Conservation (phyloP, 2,797 vertebrate genomes). For the Muraenolepis orangiensis region DNA sequence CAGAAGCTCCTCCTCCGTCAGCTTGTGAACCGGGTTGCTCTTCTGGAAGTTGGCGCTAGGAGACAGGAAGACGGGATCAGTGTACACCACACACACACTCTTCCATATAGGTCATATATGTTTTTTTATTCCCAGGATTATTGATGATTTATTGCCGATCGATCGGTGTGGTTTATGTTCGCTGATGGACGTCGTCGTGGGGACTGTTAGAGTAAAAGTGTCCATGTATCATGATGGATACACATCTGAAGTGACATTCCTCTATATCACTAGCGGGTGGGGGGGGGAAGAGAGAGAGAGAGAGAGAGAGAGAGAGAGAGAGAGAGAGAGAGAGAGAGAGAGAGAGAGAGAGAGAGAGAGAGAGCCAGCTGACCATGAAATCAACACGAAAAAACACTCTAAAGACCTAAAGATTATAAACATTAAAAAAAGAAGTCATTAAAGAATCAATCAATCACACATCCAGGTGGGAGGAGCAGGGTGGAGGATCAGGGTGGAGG, state of each 20-base stretch:
- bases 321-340: not conserved
- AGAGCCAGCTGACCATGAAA: not conserved
- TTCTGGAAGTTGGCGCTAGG: constrained; percentile 89
- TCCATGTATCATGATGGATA: not conserved
- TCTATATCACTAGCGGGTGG: constrained; percentile 13
- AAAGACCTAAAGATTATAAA: not conserved
- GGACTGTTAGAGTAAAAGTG: not conserved
- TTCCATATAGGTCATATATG: not conserved
- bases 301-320: not conserved
- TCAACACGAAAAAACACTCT: not conserved
- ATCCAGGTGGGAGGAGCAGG: no score
- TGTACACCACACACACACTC: not conserved
- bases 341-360: not conserved
- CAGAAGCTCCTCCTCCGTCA: constrained; percentile 90
- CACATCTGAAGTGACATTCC: not conserved
- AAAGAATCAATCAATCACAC: not conserved
- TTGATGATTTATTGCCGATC: not conserved
- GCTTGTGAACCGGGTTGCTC: constrained; percentile 91
- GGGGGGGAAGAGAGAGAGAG: not conserved
- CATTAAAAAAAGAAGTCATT: not conserved
- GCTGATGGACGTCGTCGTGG: not conserved
- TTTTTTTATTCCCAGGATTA: not conserved
- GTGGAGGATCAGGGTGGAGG: not conserved
- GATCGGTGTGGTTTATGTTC: not conserved
- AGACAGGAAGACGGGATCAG: constrained; percentile 39